phyloP scores from a whole-genome alignment of 2,797 vertebrate species.

The Telmatherina bonti region DNA sequence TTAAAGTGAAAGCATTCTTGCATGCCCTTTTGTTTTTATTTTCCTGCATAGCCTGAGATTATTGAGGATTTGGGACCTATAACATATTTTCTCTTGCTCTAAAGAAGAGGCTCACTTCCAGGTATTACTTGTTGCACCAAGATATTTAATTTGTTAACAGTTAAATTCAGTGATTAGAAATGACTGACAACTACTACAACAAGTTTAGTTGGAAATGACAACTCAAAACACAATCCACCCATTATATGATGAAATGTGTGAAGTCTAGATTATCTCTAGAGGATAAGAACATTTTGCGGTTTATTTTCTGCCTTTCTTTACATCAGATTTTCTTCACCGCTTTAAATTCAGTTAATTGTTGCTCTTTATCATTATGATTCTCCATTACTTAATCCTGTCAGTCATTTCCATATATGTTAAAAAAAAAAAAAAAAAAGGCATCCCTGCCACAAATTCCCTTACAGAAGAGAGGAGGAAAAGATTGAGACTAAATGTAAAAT shows the following conservation, averaged over 20 bases:
- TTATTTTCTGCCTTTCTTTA: not conserved
- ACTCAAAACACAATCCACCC: too few relatives aligned
- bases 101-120: not conserved
- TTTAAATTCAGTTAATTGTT: too few relatives aligned
- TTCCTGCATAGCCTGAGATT: not conserved
- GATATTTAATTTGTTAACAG: not conserved
- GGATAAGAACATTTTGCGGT: not conserved
- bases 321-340: not conserved
- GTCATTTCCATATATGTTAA: not conserved
- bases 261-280: too few relatives aligned
- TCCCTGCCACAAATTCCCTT: too few relatives aligned
- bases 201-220: too few relatives aligned
- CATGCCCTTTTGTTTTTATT: constrained; percentile 71
- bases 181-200: not conserved
- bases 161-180: not conserved
- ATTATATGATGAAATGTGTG: too few relatives aligned
- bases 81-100: too few relatives aligned
- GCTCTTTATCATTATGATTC: not conserved
- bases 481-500: too few relatives aligned
- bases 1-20: constrained; percentile 77
- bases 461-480: too few relatives aligned
- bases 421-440: too few relatives aligned
- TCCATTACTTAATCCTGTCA: not conserved
- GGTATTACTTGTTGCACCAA: too few relatives aligned
- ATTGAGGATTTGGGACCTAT: not conserved